Evolutionary conservation across 2,113 vertebrate species (phyloP).

Genomic region (Erpornis zantholeuca): DNA sequence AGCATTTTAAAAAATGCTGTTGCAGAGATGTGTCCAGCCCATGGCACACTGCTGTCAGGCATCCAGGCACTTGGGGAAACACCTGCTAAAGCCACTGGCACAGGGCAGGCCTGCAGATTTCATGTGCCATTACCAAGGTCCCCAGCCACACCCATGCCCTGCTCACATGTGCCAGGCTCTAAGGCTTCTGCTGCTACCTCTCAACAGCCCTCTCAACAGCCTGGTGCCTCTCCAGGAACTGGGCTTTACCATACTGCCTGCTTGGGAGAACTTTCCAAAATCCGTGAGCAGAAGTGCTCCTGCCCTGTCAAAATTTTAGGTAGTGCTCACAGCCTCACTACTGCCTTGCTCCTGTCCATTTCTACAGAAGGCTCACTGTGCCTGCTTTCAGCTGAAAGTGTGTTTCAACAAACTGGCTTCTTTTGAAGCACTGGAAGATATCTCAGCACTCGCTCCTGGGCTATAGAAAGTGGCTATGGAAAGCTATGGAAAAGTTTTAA

Average conservation of each 20-base stretch:
- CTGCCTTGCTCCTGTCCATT: rapidly evolving
- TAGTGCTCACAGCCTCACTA: background rate
- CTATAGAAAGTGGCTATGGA: background rate
- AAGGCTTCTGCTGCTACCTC: background rate
- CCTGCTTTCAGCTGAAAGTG: background rate
- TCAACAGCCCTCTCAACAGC: background rate
- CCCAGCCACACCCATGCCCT: rapidly evolving
- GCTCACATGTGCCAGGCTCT: rapidly evolving
- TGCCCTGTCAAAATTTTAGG: background rate
- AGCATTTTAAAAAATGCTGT: background rate
- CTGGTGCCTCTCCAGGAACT: background rate
- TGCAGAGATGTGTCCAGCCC: background rate
- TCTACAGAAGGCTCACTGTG: background rate
- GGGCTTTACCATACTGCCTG: background rate
- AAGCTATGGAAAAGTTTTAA: background rate
- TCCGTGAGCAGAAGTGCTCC: background rate
- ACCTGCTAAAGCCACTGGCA: background rate
- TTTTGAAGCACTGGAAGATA: background rate
- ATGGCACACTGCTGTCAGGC: rapidly evolving
- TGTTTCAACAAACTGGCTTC: background rate
- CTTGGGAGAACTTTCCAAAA: background rate
- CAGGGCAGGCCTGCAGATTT: background rate
- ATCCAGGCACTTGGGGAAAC: background rate
- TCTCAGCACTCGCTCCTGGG: background rate
- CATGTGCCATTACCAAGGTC: rapidly evolving